A percentile compares a stretch with the other conserved stretches of the same genome.
phyloP scores from a whole-genome alignment of 2,888 invertebrate species.

The Zaprionus bogoriensis region DNA sequence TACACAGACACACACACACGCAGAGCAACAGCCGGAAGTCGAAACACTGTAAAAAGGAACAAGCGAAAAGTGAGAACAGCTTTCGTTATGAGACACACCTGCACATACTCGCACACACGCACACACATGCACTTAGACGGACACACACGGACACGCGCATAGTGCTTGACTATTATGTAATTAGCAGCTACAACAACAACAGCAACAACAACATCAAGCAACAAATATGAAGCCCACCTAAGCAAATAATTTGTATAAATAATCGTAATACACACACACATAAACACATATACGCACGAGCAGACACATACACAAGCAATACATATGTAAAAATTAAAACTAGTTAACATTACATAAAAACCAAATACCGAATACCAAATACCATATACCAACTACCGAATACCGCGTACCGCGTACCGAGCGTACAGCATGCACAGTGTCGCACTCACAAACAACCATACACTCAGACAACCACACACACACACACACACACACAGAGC shows the following conservation, averaged over 20 bases:
- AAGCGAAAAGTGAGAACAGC: constrained; percentile 50
- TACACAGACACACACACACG: constrained; percentile 39
- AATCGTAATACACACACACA: constrained; percentile 51
- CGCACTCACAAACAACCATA: constrained; percentile 26
- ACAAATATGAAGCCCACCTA: constrained; percentile 77
- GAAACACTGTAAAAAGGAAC: constrained; percentile 72
- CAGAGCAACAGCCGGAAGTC: constrained; percentile 47
- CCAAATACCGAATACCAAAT: constrained; percentile 16
- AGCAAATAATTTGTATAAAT: constrained; percentile 73
- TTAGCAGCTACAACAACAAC: constrained; percentile 45
- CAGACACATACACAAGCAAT: constrained; percentile 5
- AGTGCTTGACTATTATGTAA: constrained; percentile 57
- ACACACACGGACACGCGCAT: constrained; percentile 34
- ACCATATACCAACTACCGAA: constrained; percentile 9
- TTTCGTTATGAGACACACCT: constrained; percentile 56
- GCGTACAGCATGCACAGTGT: constrained; percentile 16
- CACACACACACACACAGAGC: constrained; percentile 11
- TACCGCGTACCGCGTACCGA: constrained; percentile 26
- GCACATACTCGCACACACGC: constrained; percentile 26
- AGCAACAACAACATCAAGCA: constrained; percentile 49
- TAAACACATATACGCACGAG: not conserved
- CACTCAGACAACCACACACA: constrained; percentile 3
- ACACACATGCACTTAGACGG: constrained; percentile 15
- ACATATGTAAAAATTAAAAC: constrained; percentile 48
- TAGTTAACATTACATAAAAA: constrained; percentile 24